phyloP scores from a whole-genome alignment of 2,797 vertebrate genomes.

The Tapirus indicus region DNA sequence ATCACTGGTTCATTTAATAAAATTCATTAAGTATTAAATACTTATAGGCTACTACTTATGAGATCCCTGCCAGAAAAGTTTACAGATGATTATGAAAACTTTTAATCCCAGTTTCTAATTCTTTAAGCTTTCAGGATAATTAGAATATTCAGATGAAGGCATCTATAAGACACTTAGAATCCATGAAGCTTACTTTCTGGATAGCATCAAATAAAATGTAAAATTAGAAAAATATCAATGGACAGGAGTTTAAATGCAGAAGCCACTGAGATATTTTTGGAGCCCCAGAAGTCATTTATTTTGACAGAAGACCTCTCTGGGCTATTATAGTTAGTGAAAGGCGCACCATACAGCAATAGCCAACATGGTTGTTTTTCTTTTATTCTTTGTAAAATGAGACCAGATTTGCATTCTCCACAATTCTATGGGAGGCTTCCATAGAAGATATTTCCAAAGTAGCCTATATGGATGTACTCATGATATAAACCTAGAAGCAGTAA shows the following conservation, averaged over 20 bases:
- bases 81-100: background rate
- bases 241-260: background rate
- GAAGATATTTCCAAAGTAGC: conserved; percentile 28
- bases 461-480: background rate
- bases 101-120: background rate
- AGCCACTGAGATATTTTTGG: background rate
- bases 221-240: background rate
- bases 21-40: background rate
- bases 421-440: background rate
- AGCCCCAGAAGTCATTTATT: background rate
- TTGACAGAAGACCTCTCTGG: background rate
- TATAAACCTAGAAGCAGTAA: background rate
- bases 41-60: background rate
- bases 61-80: background rate
- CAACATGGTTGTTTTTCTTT: background rate
- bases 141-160: background rate
- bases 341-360: background rate
- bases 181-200: background rate
- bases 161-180: background rate
- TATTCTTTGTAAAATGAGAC: background rate
- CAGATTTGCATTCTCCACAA: background rate
- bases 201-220: conserved; percentile 8
- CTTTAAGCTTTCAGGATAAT: background rate
- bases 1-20: background rate
- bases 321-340: background rate